A percentile compares a stretch with the other conserved stretches of the same genome.
Conservation (phyloP, 1,140 invertebrate species). For the Bilobella aurantiaca region DNA sequence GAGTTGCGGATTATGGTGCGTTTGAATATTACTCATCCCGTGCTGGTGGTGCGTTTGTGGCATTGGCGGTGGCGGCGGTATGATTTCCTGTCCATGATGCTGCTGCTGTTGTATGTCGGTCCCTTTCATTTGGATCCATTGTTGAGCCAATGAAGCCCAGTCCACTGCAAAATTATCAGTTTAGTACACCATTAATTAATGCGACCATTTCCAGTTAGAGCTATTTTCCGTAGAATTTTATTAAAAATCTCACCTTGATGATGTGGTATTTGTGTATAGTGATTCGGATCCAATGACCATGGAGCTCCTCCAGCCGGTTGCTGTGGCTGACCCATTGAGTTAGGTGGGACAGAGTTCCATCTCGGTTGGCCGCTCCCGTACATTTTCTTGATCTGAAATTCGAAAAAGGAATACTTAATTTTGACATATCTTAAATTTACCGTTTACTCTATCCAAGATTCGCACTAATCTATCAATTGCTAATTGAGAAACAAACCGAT, state of each 20-base stretch:
- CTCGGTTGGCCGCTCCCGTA: slow-evolving; percentile 5
- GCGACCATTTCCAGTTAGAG: too few species aligned
- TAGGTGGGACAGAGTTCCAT: background rate
- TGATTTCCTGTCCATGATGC: background rate
- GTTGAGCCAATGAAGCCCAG: slow-evolving; percentile 88
- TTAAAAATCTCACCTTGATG: slow-evolving; percentile 29
- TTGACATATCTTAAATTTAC: too few species aligned
- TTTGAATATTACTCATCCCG: too few species aligned
- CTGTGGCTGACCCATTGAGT: background rate
- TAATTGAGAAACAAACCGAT: too few species aligned
- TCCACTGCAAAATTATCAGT: slow-evolving; percentile 54
- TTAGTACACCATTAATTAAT: slow-evolving; percentile 4
- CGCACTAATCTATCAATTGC: too few species aligned
- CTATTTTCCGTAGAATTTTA: background rate
- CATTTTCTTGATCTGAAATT: too few species aligned
- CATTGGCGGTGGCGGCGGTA: background rate
- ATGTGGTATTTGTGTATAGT: slow-evolving; percentile 23
- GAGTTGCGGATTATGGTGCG: slow-evolving; percentile 12
- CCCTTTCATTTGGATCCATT: slow-evolving; percentile 91
- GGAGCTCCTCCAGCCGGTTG: background rate
- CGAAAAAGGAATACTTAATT: too few species aligned
- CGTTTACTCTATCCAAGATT: too few species aligned
- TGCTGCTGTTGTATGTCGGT: background rate
- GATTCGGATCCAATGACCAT: slow-evolving; percentile 29
- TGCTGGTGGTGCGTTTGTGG: slow-evolving; percentile 9